These are phyloP conservation scores for Cheilosia impressa DNA, from an alignment of 2,888 invertebrate genomes.

Conservation along the genomic window DNA sequence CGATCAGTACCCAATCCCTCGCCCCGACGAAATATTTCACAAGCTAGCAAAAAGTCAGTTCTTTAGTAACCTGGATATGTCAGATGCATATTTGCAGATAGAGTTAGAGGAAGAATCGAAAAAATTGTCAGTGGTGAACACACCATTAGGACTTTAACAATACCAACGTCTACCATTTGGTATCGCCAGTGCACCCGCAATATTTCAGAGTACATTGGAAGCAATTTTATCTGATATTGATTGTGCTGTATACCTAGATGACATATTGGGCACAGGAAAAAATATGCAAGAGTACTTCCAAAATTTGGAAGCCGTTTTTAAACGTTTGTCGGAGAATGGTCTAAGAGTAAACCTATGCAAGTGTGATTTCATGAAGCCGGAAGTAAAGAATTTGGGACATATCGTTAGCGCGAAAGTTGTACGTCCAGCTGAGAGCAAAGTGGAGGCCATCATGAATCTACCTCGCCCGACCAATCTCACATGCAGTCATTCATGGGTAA, in stretches of 20 bases:
- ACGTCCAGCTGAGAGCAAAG: slow-evolving; percentile 16
- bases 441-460: slow-evolving; percentile 22
- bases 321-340: slow-evolving; percentile 39
- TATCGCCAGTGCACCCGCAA: slow-evolving; percentile 47
- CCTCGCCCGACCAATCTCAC: slow-evolving; percentile 25
- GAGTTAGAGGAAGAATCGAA: too few species aligned
- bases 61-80: too few species aligned
- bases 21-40: slow-evolving; percentile 76
- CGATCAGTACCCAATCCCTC: slow-evolving; percentile 77
- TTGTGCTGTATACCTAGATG: slow-evolving; percentile 50
- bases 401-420: slow-evolving; percentile 16
- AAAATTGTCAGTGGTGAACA: slow-evolving; percentile 36
- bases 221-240: slow-evolving; percentile 25
- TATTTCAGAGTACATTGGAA: slow-evolving; percentile 63
- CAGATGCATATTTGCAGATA: too few species aligned
- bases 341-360: neutral
- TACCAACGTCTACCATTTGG: slow-evolving; percentile 49
- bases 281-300: slow-evolving; percentile 45
- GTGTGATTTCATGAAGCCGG: slow-evolving; percentile 43
- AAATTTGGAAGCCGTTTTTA: too few species aligned
- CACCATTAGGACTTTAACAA: slow-evolving; percentile 37
- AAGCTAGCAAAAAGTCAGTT: slow-evolving; percentile 44
- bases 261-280: slow-evolving; percentile 32
- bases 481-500: slow-evolving; percentile 45
- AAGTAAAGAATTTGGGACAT: slow-evolving; percentile 58